Conservation (phyloP, 2,113 vertebrate genomes). For the Uria aalge region DNA sequence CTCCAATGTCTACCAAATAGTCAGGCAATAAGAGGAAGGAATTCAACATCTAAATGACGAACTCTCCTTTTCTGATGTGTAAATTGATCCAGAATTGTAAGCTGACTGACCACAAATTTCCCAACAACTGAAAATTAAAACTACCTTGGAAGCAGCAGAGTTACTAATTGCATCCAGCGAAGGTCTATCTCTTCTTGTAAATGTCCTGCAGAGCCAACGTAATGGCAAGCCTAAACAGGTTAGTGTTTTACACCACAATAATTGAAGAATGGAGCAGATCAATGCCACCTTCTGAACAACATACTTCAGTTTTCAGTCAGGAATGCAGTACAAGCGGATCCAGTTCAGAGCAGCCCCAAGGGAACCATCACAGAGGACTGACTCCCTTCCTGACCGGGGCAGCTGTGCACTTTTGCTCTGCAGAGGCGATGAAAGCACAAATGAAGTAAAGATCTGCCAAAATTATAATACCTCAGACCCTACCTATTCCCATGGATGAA, state of each 20-base stretch:
- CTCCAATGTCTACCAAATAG: neutral
- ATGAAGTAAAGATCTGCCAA: neutral
- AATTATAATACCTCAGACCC: neutral
- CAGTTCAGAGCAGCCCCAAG: neutral
- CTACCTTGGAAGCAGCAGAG: neutral
- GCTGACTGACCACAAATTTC: neutral
- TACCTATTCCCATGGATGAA: neutral
- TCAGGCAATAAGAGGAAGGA: neutral
- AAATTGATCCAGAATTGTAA: neutral
- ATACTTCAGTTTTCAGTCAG: neutral
- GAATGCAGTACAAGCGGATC: neutral
- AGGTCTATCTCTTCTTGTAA: neutral
- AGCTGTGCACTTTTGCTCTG: neutral
- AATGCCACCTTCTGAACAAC: neutral
- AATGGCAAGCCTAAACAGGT: neutral
- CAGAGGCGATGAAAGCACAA: neutral
- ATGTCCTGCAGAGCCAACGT: neutral
- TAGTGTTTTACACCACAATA: neutral
- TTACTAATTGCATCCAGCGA: neutral
- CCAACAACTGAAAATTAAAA: neutral
- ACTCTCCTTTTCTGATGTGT: rapidly evolving
- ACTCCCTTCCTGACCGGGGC: neutral
- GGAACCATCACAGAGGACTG: neutral
- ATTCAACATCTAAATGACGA: neutral
- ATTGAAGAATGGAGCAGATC: neutral